Conservation (phyloP, 2,888 invertebrate genomes). For the Parasteatoda lunata region DNA sequence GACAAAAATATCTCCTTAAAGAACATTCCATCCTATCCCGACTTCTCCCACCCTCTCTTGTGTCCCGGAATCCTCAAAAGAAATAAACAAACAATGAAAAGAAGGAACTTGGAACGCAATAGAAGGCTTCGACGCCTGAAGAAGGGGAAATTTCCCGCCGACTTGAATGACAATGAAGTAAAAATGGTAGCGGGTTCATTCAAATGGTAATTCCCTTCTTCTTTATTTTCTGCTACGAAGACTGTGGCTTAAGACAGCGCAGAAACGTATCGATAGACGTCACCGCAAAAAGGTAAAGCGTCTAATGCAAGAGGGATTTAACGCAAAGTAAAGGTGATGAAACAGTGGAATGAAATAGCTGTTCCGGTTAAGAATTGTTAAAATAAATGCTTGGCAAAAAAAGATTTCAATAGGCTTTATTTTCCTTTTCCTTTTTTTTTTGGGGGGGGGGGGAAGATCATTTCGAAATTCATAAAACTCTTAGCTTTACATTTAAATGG, state of each 20-base stretch:
- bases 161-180: slow-evolving; percentile 59
- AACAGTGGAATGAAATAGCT: slow-evolving; percentile 42
- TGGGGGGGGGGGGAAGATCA: background rate
- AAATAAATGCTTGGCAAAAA: slow-evolving; percentile 35
- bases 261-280: slow-evolving; percentile 29
- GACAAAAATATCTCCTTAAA: slow-evolving; percentile 43
- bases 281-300: slow-evolving; percentile 8
- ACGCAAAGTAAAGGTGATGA: slow-evolving; percentile 46
- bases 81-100: slow-evolving; percentile 53
- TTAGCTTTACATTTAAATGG: too few relatives aligned
- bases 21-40: background rate
- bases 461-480: background rate
- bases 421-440: background rate
- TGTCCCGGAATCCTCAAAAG: background rate
- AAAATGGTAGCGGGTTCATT: slow-evolving; percentile 62
- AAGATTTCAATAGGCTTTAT: too few relatives aligned
- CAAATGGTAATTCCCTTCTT: slow-evolving; percentile 56
- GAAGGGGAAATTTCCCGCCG: slow-evolving; percentile 28
- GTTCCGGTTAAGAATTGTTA: slow-evolving; percentile 19
- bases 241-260: slow-evolving; percentile 50
- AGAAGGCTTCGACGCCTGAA: slow-evolving; percentile 17
- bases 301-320: slow-evolving; percentile 19
- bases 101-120: slow-evolving; percentile 19
- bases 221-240: slow-evolving; percentile 2
- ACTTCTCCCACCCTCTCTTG: slow-evolving; percentile 3